Percentiles rank a stretch among this genome's conserved stretches.
phyloP scores from a whole-genome alignment of 2,113 vertebrate species.

The Semnornis frantzii region DNA sequence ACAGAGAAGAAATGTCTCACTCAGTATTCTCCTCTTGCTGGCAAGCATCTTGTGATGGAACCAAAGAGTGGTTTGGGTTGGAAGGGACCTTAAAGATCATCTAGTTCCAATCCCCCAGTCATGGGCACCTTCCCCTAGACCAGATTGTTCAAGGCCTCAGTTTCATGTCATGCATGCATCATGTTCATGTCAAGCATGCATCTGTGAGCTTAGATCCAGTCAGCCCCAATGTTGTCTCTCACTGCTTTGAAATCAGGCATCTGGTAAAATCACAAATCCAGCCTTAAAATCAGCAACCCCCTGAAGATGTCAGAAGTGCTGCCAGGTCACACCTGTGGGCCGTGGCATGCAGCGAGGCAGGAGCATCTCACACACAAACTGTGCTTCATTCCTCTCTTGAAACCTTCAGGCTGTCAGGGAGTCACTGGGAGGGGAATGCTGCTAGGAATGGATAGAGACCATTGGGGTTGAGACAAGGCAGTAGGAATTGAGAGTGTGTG shows the following conservation, averaged over 20 bases:
- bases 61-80: too few species aligned
- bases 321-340: rapidly evolving
- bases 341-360: neutral
- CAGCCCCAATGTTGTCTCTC: neutral
- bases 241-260: neutral
- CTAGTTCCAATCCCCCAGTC: too few species aligned
- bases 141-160: too few species aligned
- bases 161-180: too few species aligned
- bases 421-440: neutral
- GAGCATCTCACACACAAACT: neutral
- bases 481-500: neutral
- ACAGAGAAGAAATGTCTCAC: neutral
- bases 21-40: neutral
- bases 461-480: rapidly evolving
- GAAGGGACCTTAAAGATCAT: too few species aligned
- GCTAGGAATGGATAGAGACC: neutral
- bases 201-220: neutral
- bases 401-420: neutral
- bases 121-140: too few species aligned
- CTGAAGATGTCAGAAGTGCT: neutral
- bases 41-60: neutral
- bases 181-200: too few species aligned
- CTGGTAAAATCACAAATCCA: neutral
- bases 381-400: neutral
- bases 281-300: neutral